phyloP scores from a whole-genome alignment of 2,888 invertebrate genomes.

The Rotaria sp. region DNA sequence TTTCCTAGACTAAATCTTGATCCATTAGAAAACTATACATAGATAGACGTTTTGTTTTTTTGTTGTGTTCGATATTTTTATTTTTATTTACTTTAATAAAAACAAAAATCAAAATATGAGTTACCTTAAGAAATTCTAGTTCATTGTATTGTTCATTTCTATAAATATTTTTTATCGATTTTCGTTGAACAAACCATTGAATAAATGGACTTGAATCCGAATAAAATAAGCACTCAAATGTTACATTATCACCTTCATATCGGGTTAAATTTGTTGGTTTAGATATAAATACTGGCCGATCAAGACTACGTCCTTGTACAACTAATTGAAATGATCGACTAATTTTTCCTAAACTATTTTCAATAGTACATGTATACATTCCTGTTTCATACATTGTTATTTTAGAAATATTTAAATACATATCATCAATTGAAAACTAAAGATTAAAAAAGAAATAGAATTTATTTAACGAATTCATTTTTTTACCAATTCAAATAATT shows the following conservation, averaged over 20 bases:
- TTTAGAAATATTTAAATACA: slow-evolving; percentile 16
- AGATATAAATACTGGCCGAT: not conserved
- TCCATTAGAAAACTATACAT: slow-evolving; percentile 17
- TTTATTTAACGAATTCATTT: not conserved
- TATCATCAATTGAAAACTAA: slow-evolving; percentile 18
- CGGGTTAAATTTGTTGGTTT: not conserved
- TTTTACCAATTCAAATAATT: not conserved
- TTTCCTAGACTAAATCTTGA: slow-evolving; percentile 22
- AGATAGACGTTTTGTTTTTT: not conserved
- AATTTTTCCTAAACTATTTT: not conserved
- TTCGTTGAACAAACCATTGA: slow-evolving; percentile 11
- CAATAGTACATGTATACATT: not conserved
- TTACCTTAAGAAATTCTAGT: slow-evolving; percentile 15
- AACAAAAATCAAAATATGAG: not conserved
- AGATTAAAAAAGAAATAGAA: not conserved
- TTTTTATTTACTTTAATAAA: not conserved
- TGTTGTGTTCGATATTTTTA: too few relatives aligned
- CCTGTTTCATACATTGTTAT: slow-evolving; percentile 13
- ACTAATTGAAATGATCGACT: not conserved
- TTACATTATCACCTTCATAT: slow-evolving; percentile 15
- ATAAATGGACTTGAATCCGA: slow-evolving; percentile 4
- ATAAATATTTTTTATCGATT: not conserved
- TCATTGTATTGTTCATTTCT: not conserved
- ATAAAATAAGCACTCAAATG: slow-evolving; percentile 14
- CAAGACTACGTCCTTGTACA: slow-evolving; percentile 20